These are phyloP conservation scores for Lethrus apterus DNA, from an alignment of 1,140 invertebrate genomes.

Conservation along the genomic window DNA sequence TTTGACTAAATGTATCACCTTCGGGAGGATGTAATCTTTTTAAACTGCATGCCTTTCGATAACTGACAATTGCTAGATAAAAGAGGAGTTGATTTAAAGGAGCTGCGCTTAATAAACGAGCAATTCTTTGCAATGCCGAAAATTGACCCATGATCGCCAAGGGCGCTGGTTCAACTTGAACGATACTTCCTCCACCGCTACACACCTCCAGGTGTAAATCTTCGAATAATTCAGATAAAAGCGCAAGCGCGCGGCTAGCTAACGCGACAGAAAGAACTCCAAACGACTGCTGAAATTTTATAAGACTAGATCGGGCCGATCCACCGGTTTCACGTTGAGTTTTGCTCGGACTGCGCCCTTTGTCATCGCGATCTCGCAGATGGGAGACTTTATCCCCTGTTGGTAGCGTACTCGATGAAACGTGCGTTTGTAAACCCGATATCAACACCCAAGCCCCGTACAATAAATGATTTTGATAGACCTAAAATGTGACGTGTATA, in stretches of 20 bases:
- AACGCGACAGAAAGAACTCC: conserved; percentile 75
- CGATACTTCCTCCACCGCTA: conserved; percentile 27
- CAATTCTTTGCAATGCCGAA: conserved; percentile 60
- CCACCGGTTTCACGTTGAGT: conserved; percentile 47
- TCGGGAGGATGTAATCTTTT: conserved; percentile 69
- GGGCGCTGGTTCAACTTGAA: conserved; percentile 45
- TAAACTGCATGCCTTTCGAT: conserved; percentile 79
- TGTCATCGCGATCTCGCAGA: conserved; percentile 44
- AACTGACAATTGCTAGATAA: conserved; percentile 78
- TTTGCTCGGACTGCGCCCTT: conserved; percentile 59
- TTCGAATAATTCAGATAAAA: conserved; percentile 58
- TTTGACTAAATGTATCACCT: conserved; percentile 75
- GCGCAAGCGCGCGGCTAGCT: conserved; percentile 61
- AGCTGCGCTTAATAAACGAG: conserved; percentile 56
- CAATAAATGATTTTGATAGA: conserved; percentile 82
- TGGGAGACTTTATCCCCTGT: conserved; percentile 44
- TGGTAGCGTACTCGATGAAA: conserved; percentile 49
- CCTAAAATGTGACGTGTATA: conserved; percentile 43
- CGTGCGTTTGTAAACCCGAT: conserved; percentile 71
- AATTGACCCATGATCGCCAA: conserved; percentile 53
- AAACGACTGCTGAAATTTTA: conserved; percentile 63
- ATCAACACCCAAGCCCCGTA: conserved; percentile 81
- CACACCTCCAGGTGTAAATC: conserved; percentile 56
- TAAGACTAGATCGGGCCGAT: conserved; percentile 36
- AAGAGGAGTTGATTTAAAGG: conserved; percentile 74